A percentile compares a stretch with the other conserved stretches of the same genome.
Evolutionary conservation across 2,888 invertebrate species (phyloP).

Genomic region (Bugulina stolonifera): DNA sequence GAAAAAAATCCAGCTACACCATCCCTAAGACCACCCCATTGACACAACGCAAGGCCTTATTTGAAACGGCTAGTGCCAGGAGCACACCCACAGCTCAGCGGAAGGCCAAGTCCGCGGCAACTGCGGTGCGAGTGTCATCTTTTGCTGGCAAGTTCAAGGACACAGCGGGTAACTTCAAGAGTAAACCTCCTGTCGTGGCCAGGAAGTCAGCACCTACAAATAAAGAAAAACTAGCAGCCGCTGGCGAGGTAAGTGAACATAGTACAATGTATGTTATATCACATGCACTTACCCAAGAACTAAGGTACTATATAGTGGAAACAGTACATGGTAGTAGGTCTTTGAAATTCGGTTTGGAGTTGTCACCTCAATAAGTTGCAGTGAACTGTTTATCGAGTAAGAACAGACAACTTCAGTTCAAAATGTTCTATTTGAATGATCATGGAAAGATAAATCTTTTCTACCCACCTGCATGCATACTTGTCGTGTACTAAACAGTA

Average conservation of each 20-base stretch:
- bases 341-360: too few species aligned
- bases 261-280: too few species aligned
- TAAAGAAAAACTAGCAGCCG: background rate
- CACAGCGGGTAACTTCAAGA: background rate
- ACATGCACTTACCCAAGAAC: too few species aligned
- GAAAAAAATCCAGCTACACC: background rate
- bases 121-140: background rate
- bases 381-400: too few species aligned
- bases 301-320: too few species aligned
- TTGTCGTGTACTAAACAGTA: too few species aligned
- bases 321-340: too few species aligned
- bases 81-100: background rate
- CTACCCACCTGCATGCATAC: too few species aligned
- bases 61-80: background rate
- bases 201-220: background rate
- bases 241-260: background rate
- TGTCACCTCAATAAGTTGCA: too few species aligned
- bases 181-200: background rate
- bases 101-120: background rate
- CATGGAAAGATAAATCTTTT: too few species aligned
- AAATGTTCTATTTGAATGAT: too few species aligned
- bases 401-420: too few species aligned
- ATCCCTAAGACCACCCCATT: background rate
- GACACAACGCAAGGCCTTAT: background rate
- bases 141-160: conserved; percentile 1